These are phyloP conservation scores for Hedychridium roseum DNA, from an alignment of 2,888 invertebrate genomes.

Conservation along the genomic window DNA sequence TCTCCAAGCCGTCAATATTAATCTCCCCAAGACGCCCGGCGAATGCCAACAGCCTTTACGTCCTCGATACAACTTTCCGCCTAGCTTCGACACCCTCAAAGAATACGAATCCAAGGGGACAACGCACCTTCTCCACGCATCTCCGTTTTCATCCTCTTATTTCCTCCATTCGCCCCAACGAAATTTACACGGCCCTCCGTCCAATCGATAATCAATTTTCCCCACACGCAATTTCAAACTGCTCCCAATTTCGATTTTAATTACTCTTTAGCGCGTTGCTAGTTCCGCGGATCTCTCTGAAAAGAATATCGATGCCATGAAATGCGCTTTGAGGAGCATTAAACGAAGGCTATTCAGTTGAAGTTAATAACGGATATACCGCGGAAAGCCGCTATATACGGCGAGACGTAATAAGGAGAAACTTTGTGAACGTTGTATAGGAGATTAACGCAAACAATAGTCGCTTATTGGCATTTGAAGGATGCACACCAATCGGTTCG, in stretches of 20 bases:
- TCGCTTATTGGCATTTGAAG: constrained; percentile 37
- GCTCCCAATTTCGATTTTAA: too few relatives aligned
- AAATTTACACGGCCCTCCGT: too few relatives aligned
- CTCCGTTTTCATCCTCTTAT: background rate
- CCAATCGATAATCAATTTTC: too few relatives aligned
- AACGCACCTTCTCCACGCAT: background rate
- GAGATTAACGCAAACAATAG: constrained; percentile 37
- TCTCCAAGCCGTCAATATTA: constrained; percentile 46
- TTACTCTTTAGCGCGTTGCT: too few relatives aligned
- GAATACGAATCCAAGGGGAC: constrained; percentile 1
- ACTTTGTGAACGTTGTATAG: constrained; percentile 19
- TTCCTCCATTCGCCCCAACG: background rate
- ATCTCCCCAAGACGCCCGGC: constrained; percentile 34
- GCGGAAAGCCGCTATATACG: background rate
- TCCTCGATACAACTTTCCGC: background rate
- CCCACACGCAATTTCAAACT: too few relatives aligned
- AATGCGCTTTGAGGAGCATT: too few relatives aligned
- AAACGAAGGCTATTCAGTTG: too few relatives aligned
- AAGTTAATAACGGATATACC: background rate
- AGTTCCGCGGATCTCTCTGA: too few relatives aligned
- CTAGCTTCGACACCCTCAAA: background rate
- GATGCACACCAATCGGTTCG: too few relatives aligned
- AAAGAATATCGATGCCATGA: too few relatives aligned
- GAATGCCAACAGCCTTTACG: constrained; percentile 32
- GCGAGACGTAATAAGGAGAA: constrained; percentile 16